Evolutionary conservation across 2,888 invertebrate species (phyloP).

Genomic region (Caenorhabditis angaria): DNA sequence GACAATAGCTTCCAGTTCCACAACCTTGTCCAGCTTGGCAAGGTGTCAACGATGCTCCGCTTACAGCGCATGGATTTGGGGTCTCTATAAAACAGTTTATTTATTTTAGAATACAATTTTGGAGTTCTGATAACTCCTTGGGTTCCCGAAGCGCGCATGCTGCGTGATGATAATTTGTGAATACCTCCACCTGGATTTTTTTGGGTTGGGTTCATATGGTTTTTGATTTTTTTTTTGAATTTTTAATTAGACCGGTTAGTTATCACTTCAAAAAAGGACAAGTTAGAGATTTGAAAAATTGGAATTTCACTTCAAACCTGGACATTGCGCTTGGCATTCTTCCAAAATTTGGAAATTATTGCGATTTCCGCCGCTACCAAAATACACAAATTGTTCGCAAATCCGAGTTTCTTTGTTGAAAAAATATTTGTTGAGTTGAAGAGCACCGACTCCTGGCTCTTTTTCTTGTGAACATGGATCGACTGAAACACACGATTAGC

Average conservation of each 20-base stretch:
- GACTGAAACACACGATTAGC: conserved; percentile 57
- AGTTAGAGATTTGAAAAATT: too few relatives aligned
- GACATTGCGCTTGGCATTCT: conserved; percentile 67
- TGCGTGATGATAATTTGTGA: neutral
- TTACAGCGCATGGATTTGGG: conserved; percentile 69
- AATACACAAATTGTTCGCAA: conserved; percentile 68
- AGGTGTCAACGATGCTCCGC: conserved; percentile 47
- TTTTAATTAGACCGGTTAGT: too few relatives aligned
- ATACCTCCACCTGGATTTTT: neutral
- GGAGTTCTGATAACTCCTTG: too few relatives aligned
- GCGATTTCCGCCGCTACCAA: conserved; percentile 70
- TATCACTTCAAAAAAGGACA: too few relatives aligned
- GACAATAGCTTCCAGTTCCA: conserved; percentile 63
- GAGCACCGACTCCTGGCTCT: conserved; percentile 67
- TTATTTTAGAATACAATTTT: neutral
- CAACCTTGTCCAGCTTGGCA: conserved; percentile 49
- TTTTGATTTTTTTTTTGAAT: neutral
- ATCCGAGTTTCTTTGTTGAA: conserved; percentile 64
- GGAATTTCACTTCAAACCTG: conserved; percentile 57
- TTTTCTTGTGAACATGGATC: conserved; percentile 67
- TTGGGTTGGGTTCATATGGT: neutral
- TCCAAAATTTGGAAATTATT: conserved; percentile 70
- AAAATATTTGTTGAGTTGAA: conserved; percentile 62
- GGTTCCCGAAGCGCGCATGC: neutral
- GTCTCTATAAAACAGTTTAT: conserved; percentile 61